Conservation (phyloP, 2,113 vertebrate species). For the Herpailurus yagouaroundi region DNA sequence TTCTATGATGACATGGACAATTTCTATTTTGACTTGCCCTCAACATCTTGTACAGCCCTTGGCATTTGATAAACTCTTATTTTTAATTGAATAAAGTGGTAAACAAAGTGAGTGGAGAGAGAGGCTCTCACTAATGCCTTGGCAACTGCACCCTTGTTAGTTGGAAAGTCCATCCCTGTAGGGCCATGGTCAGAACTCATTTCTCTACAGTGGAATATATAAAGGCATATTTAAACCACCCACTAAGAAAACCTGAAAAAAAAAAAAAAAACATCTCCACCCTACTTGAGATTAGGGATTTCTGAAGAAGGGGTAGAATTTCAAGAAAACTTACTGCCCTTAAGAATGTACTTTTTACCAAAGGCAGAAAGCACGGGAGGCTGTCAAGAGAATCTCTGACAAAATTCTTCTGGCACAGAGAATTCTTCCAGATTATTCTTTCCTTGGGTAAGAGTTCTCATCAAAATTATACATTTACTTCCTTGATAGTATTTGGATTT, state of each 20-base stretch:
- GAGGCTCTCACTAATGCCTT: neutral
- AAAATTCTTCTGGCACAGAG: neutral
- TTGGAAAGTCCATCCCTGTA: neutral
- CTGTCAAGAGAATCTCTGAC: neutral
- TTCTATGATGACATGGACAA: neutral
- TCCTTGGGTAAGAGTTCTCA: neutral
- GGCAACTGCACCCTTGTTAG: neutral
- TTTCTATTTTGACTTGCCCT: neutral
- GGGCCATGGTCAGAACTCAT: neutral
- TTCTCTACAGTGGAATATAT: no score
- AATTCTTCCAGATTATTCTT: neutral
- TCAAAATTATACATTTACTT: neutral
- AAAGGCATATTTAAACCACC: neutral
- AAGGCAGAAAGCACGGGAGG: neutral
- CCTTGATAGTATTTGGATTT: neutral
- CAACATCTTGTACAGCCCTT: neutral
- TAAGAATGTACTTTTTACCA: neutral
- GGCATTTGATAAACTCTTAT: neutral
- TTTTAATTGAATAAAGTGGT: neutral
- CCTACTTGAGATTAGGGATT: neutral
- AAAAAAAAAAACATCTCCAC: neutral
- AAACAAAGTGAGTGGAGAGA: neutral
- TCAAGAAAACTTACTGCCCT: neutral
- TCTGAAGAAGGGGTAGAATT: neutral
- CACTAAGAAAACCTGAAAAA: neutral